A percentile compares a stretch with the other conserved stretches of the same genome.
These are phyloP conservation scores for Merodon equestris DNA, from an alignment of 2,888 invertebrate genomes.

Conservation along the genomic window DNA sequence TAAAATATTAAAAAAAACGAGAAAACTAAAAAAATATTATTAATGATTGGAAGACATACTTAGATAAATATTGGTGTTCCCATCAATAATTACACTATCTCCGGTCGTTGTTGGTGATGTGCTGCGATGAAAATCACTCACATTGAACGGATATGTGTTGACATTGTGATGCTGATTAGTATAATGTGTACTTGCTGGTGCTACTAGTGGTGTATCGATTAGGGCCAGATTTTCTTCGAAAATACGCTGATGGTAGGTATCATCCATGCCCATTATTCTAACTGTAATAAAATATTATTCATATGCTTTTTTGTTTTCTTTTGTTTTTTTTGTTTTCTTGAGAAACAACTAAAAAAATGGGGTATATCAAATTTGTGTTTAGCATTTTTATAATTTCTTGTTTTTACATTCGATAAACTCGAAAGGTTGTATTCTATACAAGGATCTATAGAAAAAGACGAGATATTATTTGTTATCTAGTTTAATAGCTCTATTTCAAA, in stretches of 20 bases:
- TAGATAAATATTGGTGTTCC: conserved; percentile 77
- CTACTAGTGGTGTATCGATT: conserved; percentile 79
- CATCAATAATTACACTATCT: conserved; percentile 71
- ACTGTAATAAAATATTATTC: conserved; percentile 76
- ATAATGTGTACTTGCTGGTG: conserved; percentile 76
- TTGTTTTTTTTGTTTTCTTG: conserved; percentile 62
- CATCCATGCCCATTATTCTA: conserved; percentile 80
- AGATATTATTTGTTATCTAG: too few relatives aligned
- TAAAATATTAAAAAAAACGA: background rate
- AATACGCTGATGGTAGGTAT: conserved; percentile 78
- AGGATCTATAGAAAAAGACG: too few relatives aligned
- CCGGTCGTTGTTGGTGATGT: conserved; percentile 66
- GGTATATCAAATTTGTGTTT: too few relatives aligned
- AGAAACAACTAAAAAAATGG: conserved; percentile 55
- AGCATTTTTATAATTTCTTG: too few relatives aligned
- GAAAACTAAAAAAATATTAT: conserved; percentile 5
- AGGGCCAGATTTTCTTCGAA: conserved; percentile 79
- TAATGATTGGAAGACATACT: conserved; percentile 75
- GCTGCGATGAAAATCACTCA: conserved; percentile 77
- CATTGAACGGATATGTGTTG: conserved; percentile 78
- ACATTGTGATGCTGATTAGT: conserved; percentile 75
- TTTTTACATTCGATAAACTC: too few relatives aligned
- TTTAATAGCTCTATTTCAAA: too few relatives aligned
- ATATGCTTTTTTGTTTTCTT: conserved; percentile 1
- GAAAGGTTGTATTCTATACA: too few relatives aligned